Evolutionary conservation across 1,140 invertebrate species (phyloP).

Genomic region (Thaumetopoea pityocampa): DNA sequence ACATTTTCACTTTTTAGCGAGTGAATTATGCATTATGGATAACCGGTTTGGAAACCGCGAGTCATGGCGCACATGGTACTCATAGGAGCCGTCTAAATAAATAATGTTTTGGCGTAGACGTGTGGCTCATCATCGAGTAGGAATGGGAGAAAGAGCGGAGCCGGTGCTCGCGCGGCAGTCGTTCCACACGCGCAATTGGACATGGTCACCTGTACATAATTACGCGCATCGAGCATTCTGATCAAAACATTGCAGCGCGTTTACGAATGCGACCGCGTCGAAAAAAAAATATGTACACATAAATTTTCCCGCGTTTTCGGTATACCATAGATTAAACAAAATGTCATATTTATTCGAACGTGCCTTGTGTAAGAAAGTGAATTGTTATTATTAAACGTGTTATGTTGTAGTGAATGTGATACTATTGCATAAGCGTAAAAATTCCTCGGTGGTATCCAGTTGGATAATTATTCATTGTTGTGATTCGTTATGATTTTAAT

Average conservation of each 20-base stretch:
- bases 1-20: no score
- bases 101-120: no score
- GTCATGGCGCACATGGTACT: no score
- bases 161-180: conserved; percentile 58
- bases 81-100: no score
- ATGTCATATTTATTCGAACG: conserved; percentile 33
- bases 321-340: conserved; percentile 21
- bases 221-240: conserved; percentile 29
- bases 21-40: no score
- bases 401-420: conserved; percentile 66
- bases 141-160: conserved; percentile 68
- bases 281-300: conserved; percentile 31
- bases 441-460: conserved; percentile 35
- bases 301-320: conserved; percentile 48
- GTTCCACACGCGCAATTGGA: conserved; percentile 66
- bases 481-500: conserved; percentile 8
- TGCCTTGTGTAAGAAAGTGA: conserved; percentile 64
- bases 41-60: no score
- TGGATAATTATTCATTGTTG: conserved; percentile 27
- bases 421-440: conserved; percentile 55
- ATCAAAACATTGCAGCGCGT: conserved; percentile 27
- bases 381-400: conserved; percentile 49
- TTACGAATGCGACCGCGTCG: conserved; percentile 21
- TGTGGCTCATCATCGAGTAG: conserved; percentile 60
- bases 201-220: conserved; percentile 68